Percentiles rank a stretch among this genome's conserved stretches.
phyloP scores from a whole-genome alignment of 2,797 vertebrate genomes.

The Sebastes oblongus region DNA sequence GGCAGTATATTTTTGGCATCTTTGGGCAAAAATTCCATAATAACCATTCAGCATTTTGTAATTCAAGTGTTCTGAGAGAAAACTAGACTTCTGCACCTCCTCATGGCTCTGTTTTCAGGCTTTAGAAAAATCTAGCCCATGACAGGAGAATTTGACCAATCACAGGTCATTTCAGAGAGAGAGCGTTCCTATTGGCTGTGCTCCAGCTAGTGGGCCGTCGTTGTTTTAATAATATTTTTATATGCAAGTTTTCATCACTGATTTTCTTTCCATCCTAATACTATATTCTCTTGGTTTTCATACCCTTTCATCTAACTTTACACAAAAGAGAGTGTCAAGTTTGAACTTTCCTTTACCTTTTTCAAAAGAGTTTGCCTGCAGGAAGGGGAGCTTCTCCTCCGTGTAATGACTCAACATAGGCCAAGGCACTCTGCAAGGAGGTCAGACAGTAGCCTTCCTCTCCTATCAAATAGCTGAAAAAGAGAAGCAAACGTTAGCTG shows the following conservation, averaged over 20 bases:
- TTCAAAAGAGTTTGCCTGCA: slow-evolving; percentile 59
- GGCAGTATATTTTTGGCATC: too few relatives aligned
- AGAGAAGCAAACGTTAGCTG: slow-evolving; percentile 8
- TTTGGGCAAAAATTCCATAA: too few relatives aligned
- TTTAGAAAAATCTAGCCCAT: too few relatives aligned
- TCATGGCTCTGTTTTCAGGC: too few relatives aligned
- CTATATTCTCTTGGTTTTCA: not conserved
- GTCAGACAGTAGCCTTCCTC: slow-evolving; percentile 97
- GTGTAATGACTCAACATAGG: slow-evolving; percentile 88
- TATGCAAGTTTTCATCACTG: not conserved
- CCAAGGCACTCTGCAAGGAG: slow-evolving; percentile 93
- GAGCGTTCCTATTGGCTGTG: too few relatives aligned
- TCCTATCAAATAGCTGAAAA: slow-evolving; percentile 90
- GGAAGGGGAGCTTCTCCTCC: slow-evolving; percentile 39
- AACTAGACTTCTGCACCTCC: too few relatives aligned
- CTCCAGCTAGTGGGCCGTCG: too few relatives aligned
- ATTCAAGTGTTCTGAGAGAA: too few relatives aligned
- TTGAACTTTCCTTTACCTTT: slow-evolving; percentile 50
- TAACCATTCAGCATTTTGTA: too few relatives aligned
- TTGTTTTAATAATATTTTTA: not conserved
- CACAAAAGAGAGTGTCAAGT: not conserved
- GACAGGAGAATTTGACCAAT: too few relatives aligned
- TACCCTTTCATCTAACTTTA: not conserved
- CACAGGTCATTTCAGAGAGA: too few relatives aligned
- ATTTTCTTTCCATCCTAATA: not conserved